Evolutionary conservation across 2,888 invertebrate species (phyloP).

Genomic region (Octodonta nipae): DNA sequence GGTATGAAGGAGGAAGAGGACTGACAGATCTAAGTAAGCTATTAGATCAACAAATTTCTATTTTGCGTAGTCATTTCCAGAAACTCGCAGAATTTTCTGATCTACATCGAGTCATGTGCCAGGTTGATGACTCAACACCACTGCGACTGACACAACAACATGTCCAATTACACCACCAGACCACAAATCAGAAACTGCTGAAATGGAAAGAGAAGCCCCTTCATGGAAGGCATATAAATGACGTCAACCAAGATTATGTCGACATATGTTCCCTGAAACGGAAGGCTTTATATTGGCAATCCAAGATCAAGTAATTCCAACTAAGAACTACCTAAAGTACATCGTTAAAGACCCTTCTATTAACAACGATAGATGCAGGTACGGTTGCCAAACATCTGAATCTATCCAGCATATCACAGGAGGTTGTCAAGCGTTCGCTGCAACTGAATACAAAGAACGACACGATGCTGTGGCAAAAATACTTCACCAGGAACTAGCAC

Average conservation of each 20-base stretch:
- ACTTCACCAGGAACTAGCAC: neutral
- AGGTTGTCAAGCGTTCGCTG: too few relatives aligned
- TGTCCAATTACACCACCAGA: neutral
- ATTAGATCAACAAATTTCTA: neutral
- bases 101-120: neutral
- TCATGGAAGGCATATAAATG: slow-evolving; percentile 8
- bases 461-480: too few relatives aligned
- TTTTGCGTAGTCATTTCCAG: neutral
- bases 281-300: too few relatives aligned
- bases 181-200: too few relatives aligned
- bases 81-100: neutral
- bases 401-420: too few relatives aligned
- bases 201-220: slow-evolving; percentile 7
- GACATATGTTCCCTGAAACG: slow-evolving; percentile 9
- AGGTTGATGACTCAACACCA: neutral
- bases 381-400: too few relatives aligned
- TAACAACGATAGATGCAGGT: too few relatives aligned
- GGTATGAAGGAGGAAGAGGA: neutral
- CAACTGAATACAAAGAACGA: too few relatives aligned
- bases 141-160: too few relatives aligned
- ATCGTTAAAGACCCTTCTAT: too few relatives aligned
- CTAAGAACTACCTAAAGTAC: too few relatives aligned
- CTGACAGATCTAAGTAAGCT: neutral
- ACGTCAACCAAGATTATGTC: slow-evolving; percentile 7
- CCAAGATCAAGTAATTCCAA: neutral